Evolutionary conservation across 1,140 invertebrate genomes (phyloP), one percentile per base, ranked within the genome.

Genomic region (Nasonia longicornis): DNA sequence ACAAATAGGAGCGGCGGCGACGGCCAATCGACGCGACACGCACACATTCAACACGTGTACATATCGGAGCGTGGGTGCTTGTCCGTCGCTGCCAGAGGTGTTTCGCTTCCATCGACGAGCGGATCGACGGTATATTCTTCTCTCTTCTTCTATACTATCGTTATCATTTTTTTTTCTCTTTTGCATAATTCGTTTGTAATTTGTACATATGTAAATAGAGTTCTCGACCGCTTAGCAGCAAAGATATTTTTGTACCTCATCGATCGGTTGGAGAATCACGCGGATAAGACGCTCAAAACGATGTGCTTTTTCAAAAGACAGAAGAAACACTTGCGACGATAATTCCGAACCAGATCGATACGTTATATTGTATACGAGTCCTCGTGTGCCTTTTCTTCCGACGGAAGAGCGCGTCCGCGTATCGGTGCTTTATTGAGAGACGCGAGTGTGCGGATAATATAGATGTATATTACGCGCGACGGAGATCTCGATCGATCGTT

Each of bases 201-300:
- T 64, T 86, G 83, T 84, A 81, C 74, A 84, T 85, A 83, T 84
- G 80, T 83, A 84, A 63, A 85, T 84, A 84, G 22, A 79, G 48
- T 72, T 66, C 52, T 45, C 29, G 75, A 76, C 0, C 72, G 72
- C 42, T 75, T 77, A 78, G 72, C 58, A 82, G 74, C 77, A 80
- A 83, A 83, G 78, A 82, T 82, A 82, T 82, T 82, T 82, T 82
- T 82, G 29, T 82, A 82, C 75, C 76, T 78, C 75, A 82, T 80
- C 31, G 48, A 79, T 79, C 72, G 58, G 63, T 80, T 35, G 38
- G 63, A 64, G 70, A 74, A 74, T 73, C 78, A 58, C 29, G 78
- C 12, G 45, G 16, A 7, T n/a, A 20, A 58, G 20, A 58, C 16
- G 16, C 6, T 58, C 52, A 20, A 26, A 26, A n/a, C 6, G 52